Evolutionary conservation across 2,888 invertebrate species (phyloP).

Genomic region (Hololepta plana): DNA sequence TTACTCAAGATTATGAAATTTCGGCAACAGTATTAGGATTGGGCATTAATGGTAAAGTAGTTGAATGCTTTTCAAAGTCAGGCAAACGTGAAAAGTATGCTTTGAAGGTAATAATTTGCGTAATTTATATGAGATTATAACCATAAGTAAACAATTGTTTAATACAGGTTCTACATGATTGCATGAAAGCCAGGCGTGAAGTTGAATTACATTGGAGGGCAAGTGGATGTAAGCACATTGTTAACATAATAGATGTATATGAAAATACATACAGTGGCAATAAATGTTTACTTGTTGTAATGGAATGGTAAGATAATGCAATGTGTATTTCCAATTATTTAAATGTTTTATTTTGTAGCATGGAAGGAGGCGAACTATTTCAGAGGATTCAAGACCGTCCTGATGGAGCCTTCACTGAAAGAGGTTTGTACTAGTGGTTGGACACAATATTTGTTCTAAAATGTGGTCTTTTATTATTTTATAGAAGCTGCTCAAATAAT

Average conservation of each 20-base stretch:
- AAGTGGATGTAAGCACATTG: constrained; percentile 81
- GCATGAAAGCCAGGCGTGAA: constrained; percentile 81
- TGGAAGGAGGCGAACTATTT: constrained; percentile 97
- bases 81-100: constrained; percentile 70
- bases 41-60: constrained; percentile 97
- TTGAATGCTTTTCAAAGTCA: constrained; percentile 72
- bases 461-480: constrained; percentile 12
- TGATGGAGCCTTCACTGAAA: constrained; percentile 90
- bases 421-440: constrained; percentile 35
- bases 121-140: constrained; percentile 1
- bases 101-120: constrained; percentile 53
- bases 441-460: constrained; percentile 2
- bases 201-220: constrained; percentile 93
- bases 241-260: constrained; percentile 83
- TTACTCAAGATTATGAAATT: constrained; percentile 82
- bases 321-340: constrained; percentile 8
- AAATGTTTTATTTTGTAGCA: constrained; percentile 33
- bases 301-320: constrained; percentile 90
- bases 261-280: constrained; percentile 89
- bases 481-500: constrained; percentile 86
- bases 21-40: constrained; percentile 85
- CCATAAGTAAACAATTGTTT: background rate
- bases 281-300: constrained; percentile 89
- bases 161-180: constrained; percentile 71
- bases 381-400: constrained; percentile 89